These are phyloP conservation scores for Ischnus inquisitorius DNA, from an alignment of 2,888 invertebrate species.

Conservation along the genomic window DNA sequence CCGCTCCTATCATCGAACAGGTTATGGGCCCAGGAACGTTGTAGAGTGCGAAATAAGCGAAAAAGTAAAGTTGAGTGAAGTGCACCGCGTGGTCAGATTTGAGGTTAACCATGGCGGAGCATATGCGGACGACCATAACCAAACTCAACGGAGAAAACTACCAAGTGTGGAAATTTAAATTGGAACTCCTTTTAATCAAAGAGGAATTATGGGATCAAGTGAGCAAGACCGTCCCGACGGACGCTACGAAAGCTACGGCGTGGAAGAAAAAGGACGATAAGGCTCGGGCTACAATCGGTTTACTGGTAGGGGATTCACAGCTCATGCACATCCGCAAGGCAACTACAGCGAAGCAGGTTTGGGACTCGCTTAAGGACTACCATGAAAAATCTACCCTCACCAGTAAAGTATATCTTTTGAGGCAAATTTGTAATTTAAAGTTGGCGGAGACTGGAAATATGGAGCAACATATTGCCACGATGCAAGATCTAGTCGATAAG, in stretches of 20 bases:
- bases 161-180: constrained; percentile 58
- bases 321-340: constrained; percentile 60
- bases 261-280: constrained; percentile 68
- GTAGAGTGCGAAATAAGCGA: too few species aligned
- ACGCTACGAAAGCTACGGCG: constrained; percentile 38
- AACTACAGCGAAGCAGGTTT: constrained; percentile 62
- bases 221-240: constrained; percentile 28
- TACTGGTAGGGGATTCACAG: constrained; percentile 64
- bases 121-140: constrained; percentile 23
- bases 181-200: constrained; percentile 45
- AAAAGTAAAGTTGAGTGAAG: too few species aligned
- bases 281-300: too few species aligned
- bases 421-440: constrained; percentile 60
- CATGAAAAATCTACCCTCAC: too few species aligned
- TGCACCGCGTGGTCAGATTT: neutral
- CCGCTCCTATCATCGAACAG: too few species aligned
- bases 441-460: constrained; percentile 64
- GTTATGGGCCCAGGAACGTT: too few species aligned
- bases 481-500: constrained; percentile 68
- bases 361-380: constrained; percentile 63
- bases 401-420: constrained; percentile 61
- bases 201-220: constrained; percentile 50
- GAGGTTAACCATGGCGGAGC: neutral
- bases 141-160: constrained; percentile 69
- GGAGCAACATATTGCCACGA: constrained; percentile 69